A percentile compares a stretch with the other conserved stretches of the same genome.
These are phyloP conservation scores for Psephotus haematonotus DNA, from an alignment of 2,113 vertebrate species.

Conservation along the genomic window DNA sequence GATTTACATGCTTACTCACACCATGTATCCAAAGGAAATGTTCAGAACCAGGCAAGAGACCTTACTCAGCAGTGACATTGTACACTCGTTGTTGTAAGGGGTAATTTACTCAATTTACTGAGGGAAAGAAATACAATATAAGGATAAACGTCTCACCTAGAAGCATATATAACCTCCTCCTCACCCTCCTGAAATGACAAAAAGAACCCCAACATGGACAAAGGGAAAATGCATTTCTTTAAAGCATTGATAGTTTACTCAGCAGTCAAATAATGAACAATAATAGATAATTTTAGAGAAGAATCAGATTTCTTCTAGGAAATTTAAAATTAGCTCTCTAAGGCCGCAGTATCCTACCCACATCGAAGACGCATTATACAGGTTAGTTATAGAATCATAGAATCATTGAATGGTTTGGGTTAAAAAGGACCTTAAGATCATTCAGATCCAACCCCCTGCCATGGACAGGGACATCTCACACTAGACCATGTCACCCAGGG, in stretches of 20 bases:
- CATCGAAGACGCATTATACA: neutral
- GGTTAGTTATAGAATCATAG: neutral
- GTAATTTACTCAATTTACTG: neutral
- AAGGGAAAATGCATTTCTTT: neutral
- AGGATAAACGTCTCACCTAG: neutral
- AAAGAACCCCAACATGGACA: fast-evolving
- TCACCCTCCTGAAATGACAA: neutral
- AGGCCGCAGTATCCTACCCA: neutral
- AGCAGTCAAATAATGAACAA: neutral
- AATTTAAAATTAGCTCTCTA: neutral
- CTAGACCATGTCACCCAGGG: neutral
- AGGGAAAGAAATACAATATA: neutral
- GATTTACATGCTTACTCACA: neutral
- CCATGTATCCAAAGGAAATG: neutral
- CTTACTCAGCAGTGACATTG: slow-evolving; percentile 29
- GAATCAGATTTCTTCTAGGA: neutral
- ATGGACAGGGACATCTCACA: neutral
- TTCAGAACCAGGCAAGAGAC: neutral
- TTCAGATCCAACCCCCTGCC: neutral
- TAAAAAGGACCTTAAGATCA: neutral
- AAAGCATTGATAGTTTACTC: neutral
- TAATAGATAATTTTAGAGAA: neutral
- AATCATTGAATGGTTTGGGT: neutral
- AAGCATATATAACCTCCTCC: neutral
- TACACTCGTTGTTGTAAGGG: neutral